Percentiles rank a stretch among this genome's conserved stretches.
Evolutionary conservation across 2,888 invertebrate genomes (phyloP).

Genomic region (Graphium colonna): DNA sequence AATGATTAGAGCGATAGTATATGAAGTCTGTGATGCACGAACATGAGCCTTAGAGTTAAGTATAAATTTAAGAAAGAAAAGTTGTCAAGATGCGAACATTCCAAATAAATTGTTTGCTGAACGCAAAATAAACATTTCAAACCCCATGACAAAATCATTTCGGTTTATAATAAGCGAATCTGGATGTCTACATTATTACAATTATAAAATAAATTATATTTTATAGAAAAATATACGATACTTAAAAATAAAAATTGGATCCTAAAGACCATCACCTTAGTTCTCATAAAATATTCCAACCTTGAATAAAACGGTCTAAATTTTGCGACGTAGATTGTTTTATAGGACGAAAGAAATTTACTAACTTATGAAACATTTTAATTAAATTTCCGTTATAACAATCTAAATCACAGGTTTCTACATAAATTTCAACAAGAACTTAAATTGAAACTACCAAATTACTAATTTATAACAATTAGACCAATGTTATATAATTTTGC

Average conservation of each 20-base stretch:
- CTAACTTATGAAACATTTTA: not conserved
- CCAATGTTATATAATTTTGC: slow-evolving; percentile 4
- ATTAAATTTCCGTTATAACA: not conserved
- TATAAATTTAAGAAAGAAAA: slow-evolving; percentile 62
- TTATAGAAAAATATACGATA: not conserved
- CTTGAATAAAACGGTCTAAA: slow-evolving; percentile 4
- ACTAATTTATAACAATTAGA: not conserved
- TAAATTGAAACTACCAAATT: slow-evolving; percentile 25
- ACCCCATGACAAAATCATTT: slow-evolving; percentile 70
- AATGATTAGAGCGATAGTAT: slow-evolving; percentile 48
- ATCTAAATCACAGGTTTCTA: slow-evolving; percentile 14
- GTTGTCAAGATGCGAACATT: slow-evolving; percentile 81
- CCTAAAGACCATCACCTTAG: slow-evolving; percentile 50
- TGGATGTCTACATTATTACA: slow-evolving; percentile 40
- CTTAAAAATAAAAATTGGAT: slow-evolving; percentile 22
- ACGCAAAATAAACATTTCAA: slow-evolving; percentile 72
- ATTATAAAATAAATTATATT: slow-evolving; percentile 24
- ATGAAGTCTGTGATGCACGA: slow-evolving; percentile 64
- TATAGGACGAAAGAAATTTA: no score
- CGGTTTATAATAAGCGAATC: slow-evolving; percentile 53
- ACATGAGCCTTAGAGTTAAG: slow-evolving; percentile 51
- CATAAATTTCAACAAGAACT: slow-evolving; percentile 10
- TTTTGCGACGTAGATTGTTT: slow-evolving; percentile 13
- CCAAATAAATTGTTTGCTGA: slow-evolving; percentile 61
- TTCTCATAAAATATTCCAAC: slow-evolving; percentile 10